These are phyloP conservation scores for Agapostemon virescens DNA, from an alignment of 2,888 invertebrate species.

Conservation along the genomic window DNA sequence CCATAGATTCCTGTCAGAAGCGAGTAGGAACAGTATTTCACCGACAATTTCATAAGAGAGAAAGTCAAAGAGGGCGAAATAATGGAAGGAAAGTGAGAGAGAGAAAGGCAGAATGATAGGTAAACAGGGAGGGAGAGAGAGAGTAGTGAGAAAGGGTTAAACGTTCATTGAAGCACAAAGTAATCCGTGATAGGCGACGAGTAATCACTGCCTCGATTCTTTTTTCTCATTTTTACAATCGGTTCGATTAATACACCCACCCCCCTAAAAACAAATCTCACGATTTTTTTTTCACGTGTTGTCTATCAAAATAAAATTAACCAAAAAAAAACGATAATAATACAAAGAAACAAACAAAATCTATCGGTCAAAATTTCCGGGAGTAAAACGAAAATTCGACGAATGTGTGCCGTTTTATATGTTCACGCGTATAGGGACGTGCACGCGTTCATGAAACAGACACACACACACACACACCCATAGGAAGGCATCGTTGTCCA, in stretches of 20 bases:
- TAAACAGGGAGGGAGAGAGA: neutral
- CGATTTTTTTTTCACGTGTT: neutral
- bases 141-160: neutral
- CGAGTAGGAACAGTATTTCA: neutral
- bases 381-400: conserved; percentile 16
- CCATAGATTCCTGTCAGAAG: neutral
- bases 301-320: neutral
- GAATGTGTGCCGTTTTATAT: conserved; percentile 45
- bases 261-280: neutral
- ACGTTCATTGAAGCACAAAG: conserved; percentile 36
- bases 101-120: neutral
- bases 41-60: neutral
- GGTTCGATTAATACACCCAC: conserved; percentile 17
- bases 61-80: neutral
- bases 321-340: too few species aligned
- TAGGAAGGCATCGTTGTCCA: neutral
- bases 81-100: too few species aligned
- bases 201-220: conserved; percentile 47
- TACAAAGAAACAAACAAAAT: neutral
- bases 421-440: conserved; percentile 32
- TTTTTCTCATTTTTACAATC: conserved; percentile 6
- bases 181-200: conserved; percentile 16
- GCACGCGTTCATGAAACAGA: conserved; percentile 12
- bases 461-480: conserved; percentile 18
- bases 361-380: neutral